Conservation (phyloP, 2,888 invertebrate species). For the Agrotis puta region DNA sequence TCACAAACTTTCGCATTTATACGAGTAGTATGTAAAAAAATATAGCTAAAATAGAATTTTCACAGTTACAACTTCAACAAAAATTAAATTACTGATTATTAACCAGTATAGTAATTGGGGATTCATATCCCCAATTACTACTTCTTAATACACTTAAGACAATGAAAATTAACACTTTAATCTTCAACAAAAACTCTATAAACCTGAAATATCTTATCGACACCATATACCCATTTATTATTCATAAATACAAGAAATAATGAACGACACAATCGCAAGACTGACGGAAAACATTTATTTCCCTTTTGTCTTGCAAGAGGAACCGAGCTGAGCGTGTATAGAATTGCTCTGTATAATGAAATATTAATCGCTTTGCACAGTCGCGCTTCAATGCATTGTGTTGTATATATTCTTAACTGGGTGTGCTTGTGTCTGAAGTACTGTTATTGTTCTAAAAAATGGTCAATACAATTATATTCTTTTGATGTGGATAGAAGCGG, state of each 20-base stretch:
- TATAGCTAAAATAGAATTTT: too few relatives aligned
- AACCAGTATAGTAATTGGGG: too few relatives aligned
- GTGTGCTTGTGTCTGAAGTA: background rate
- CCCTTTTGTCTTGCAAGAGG: constrained; percentile 61
- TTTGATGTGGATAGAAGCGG: too few relatives aligned
- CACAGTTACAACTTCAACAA: too few relatives aligned
- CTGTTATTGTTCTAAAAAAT: too few relatives aligned
- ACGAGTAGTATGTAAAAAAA: too few relatives aligned
- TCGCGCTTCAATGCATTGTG: background rate
- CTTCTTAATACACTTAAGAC: background rate
- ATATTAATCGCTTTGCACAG: constrained; percentile 23
- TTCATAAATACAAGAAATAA: constrained; percentile 65
- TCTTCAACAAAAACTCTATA: constrained; percentile 10
- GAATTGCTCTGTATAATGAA: background rate
- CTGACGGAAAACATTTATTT: constrained; percentile 65
- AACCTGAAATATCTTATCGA: constrained; percentile 23
- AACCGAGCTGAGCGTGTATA: constrained; percentile 9
- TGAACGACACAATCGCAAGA: constrained; percentile 64
- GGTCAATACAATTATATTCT: too few relatives aligned
- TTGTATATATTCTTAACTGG: constrained; percentile 9
- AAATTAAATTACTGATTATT: too few relatives aligned
- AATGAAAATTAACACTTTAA: background rate
- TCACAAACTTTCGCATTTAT: too few relatives aligned
- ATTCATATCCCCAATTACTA: too few relatives aligned
- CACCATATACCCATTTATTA: constrained; percentile 39